Evolutionary conservation across 2,797 vertebrate species (phyloP).

Genomic region (Phalloptychus januarius): DNA sequence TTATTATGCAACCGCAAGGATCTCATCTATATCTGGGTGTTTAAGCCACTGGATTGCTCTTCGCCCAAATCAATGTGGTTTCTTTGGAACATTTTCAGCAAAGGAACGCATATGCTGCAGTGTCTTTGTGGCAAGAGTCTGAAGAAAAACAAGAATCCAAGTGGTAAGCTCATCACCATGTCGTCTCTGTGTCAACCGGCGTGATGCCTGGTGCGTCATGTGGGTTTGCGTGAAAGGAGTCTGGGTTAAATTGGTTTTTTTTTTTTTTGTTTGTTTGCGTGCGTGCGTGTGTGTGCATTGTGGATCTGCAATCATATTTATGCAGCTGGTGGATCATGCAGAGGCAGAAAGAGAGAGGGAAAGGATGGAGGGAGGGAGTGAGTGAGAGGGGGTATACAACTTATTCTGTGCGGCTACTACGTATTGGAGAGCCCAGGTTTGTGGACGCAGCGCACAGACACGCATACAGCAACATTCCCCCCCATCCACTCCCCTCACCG

Average conservation of each 20-base stretch:
- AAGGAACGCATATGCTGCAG: constrained; percentile 99
- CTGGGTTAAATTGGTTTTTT: constrained; percentile 20
- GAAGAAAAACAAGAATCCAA: constrained; percentile 99
- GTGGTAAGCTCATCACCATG: constrained; percentile 89
- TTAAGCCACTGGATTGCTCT: constrained; percentile 99
- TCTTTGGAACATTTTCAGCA: constrained; percentile 99
- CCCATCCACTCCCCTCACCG: constrained; percentile 5
- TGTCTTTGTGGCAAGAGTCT: constrained; percentile 99
- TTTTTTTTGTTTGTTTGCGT: constrained; percentile 54
- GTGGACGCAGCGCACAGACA: constrained; percentile 59
- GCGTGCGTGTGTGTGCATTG: constrained; percentile 63
- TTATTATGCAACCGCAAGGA: constrained; percentile 99
- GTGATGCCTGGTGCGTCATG: constrained; percentile 26
- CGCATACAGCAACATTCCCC: constrained; percentile 34
- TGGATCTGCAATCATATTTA: constrained; percentile 79
- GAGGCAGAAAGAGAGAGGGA: constrained; percentile 52
- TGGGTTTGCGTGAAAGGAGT: constrained; percentile 19
- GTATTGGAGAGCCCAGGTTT: constrained; percentile 58
- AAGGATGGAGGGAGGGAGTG: constrained; percentile 37
- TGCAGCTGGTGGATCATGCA: constrained; percentile 78
- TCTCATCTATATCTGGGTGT: constrained; percentile 98
- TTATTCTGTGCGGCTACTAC: constrained; percentile 75
- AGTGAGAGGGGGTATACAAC: constrained; percentile 62
- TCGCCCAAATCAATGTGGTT: constrained; percentile 99
- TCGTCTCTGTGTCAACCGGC: constrained; percentile 42